Evolutionary conservation across 2,888 invertebrate species (phyloP), one percentile per base, ranked within the genome.

Genomic region (Aricia artaxerxes): DNA sequence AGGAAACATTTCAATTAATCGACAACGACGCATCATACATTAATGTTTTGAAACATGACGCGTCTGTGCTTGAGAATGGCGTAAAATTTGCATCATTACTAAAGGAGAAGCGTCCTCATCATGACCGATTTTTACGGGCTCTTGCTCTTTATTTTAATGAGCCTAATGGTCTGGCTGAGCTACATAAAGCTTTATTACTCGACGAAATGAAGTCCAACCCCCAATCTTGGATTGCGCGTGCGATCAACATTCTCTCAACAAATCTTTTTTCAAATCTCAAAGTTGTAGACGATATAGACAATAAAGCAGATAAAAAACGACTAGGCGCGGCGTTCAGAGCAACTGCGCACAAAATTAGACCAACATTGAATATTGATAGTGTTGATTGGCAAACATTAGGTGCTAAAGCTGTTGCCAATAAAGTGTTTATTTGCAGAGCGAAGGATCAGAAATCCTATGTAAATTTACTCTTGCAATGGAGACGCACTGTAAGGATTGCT

Each of bases 11-110:
- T 77, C 80, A 82, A 4, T 80, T 89, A 0, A 83, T 84, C 0
- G 85, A 86, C 72, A 86, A 86, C n/a, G 85, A 88, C 69, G 87
- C 83, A 1, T 88, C 91, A 0, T 89, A 88, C 69, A 1, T 89
- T 1, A 92, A 92, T 80, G 90, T 86, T 0, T 81, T 92, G 13
- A 88, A 87, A 38, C 91, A 92, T 73, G 87, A 91, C 31, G 80
- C 84, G 2, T 78, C 80, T 4, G 81, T 88, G 1, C 83, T 91
- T 0, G 80, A 83, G 7, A 69, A 81, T 2, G 85, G 86, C 0
- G 82, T 83, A 11, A 81, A 85, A n/a, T 83, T 87, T 6, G 80
- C 86, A 4, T 72, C 82, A 57, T 53, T 88, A 9, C 77, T 84
- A 2, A 69, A 79, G 1, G 79, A 81, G 60, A 69, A 81, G 38